Evolutionary conservation across 2,888 invertebrate genomes (phyloP).

Genomic region (Tridacna gigas): DNA sequence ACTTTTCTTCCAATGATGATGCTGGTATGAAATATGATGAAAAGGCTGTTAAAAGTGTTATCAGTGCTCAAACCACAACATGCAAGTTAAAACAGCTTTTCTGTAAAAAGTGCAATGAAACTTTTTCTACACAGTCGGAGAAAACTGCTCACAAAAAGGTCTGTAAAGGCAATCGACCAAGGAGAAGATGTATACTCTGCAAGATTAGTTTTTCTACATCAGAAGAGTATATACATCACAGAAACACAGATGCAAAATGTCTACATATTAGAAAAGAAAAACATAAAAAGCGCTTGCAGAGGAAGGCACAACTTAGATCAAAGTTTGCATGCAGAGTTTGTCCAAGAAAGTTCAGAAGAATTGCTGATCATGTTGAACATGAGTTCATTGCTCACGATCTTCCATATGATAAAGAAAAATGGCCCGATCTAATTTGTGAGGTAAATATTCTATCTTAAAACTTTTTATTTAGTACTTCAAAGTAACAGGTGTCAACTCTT

Average conservation of each 20-base stretch:
- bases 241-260: constrained; percentile 43
- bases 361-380: constrained; percentile 50
- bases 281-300: constrained; percentile 30
- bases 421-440: constrained; percentile 55
- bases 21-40: not conserved
- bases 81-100: not conserved
- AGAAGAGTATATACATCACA: constrained; percentile 40
- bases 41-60: not conserved
- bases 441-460: constrained; percentile 1
- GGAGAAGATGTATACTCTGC: constrained; percentile 42
- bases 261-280: constrained; percentile 34
- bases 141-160: constrained; percentile 11
- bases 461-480: no score
- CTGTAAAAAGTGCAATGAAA: constrained; percentile 22
- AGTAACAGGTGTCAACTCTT: no score
- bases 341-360: constrained; percentile 44
- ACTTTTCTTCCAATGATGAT: not conserved
- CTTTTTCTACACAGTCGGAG: constrained; percentile 4
- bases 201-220: constrained; percentile 34
- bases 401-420: constrained; percentile 53
- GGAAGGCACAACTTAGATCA: constrained; percentile 35
- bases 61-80: not conserved
- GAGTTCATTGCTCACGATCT: constrained; percentile 49
- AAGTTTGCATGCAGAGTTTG: constrained; percentile 41
- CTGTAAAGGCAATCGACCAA: constrained; percentile 38